Base-by-base conservation (phyloP, 2,888 invertebrate genomes). In the Campoplex nolae region DNA sequence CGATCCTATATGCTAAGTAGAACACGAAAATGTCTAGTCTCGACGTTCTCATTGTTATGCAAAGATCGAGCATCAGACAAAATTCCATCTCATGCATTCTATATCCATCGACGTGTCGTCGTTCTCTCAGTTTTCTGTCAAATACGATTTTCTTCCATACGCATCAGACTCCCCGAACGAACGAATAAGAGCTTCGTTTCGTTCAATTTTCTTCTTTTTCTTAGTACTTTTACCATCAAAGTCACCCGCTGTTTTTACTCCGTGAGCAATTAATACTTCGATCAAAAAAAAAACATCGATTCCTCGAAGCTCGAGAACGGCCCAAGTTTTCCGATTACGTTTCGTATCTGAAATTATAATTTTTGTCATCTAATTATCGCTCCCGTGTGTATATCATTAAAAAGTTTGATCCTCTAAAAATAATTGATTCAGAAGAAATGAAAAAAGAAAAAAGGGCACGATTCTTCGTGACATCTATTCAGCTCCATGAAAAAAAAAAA, bases 1-100 rank as follows among this genome's bases (percentile, higher is more conserved):
- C 48, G 42, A 81, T 77, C 35, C 42, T 48, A 13, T 45, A 13
- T 71, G 56, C 65, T 74, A 13, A 76, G 35, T 77, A 77, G 51
- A 74, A 78, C 81, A 83, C 76, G 88, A 70, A 28, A 85, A 81
- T 75, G 70, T 85, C 74, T 86, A 65, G 81, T 58, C 67, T 81
- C 65, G 74, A 82, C 54, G 42, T 70, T 54, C 83, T 88, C 86
- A 88, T 88, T 88, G 85, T 88, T 68, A 89, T 89, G 88, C 88
- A 88, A 82, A 84, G 88, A 84, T 83, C 74, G 83, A 75, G 79
- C 83, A 81, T 82, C 80, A 74, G 81, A 85, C 83, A 42, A 86
- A 83, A 86, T 83, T 85, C 82, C 28, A 65, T 80, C 76, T 79
- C 79, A 75, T 76, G 84, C 83, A 85, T 89, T 86, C 83, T 79